These are phyloP conservation scores for Oligia latruncula DNA, from an alignment of 2,888 invertebrate genomes.

Conservation along the genomic window DNA sequence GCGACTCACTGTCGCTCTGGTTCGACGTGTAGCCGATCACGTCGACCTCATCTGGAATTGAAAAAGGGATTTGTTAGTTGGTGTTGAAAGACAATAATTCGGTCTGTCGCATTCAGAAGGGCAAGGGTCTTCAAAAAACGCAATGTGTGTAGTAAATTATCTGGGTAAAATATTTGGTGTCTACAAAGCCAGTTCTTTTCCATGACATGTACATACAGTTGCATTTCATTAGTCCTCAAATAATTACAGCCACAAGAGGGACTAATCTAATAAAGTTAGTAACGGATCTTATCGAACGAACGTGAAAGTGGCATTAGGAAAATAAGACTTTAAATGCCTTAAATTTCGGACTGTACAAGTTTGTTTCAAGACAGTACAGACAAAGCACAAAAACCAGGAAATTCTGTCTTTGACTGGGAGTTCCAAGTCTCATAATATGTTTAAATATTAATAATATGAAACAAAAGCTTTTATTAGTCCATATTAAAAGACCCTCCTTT, in stretches of 20 bases:
- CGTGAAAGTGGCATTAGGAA: no score
- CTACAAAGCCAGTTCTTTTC: neutral
- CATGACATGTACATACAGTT: neutral
- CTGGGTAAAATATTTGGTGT: neutral
- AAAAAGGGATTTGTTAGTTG: constrained; percentile 6
- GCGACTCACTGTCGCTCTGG: constrained; percentile 95
- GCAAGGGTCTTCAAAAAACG: neutral
- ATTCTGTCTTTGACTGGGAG: neutral
- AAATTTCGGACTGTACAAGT: neutral
- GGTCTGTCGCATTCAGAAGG: no score
- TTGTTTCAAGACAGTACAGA: neutral
- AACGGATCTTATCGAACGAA: neutral
- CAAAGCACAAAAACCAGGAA: neutral
- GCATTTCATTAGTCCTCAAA: neutral
- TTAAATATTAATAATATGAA: neutral
- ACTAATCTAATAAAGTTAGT: neutral
- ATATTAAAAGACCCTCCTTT: neutral
- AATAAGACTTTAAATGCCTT: neutral
- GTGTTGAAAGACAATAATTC: neutral
- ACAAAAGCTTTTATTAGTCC: neutral
- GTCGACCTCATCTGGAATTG: constrained; percentile 94
- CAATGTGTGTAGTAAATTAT: neutral
- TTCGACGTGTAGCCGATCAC: constrained; percentile 96
- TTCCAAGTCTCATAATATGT: neutral
- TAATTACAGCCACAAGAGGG: neutral